Percentiles rank a stretch among this genome's conserved stretches.
Conservation (phyloP, 2,888 invertebrate species). For the Celastrina argiolus region DNA sequence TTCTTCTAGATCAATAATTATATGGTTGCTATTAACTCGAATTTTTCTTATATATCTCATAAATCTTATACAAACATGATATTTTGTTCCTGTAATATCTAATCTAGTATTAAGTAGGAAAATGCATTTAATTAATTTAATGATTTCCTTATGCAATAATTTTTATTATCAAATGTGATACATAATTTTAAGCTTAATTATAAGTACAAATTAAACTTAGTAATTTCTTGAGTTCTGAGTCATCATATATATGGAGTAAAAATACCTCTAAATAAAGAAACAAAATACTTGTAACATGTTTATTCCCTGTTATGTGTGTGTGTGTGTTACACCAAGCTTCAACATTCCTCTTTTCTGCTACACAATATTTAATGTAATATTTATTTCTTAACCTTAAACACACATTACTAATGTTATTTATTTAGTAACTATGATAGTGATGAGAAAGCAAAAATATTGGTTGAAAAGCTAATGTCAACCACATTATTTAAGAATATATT, state of each 20-base stretch:
- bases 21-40: too few species aligned
- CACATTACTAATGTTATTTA: background rate
- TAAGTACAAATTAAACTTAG: background rate
- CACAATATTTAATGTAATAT: background rate
- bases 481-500: too few species aligned
- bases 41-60: too few species aligned
- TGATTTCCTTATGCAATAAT: background rate
- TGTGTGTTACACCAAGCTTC: background rate
- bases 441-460: too few species aligned
- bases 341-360: background rate
- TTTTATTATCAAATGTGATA: conserved; percentile 2
- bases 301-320: background rate
- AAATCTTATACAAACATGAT: too few species aligned
- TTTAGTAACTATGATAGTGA: background rate
- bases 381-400: background rate
- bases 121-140: conserved; percentile 11
- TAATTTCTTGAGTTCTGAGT: background rate
- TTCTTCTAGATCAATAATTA: too few species aligned
- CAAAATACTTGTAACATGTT: conserved; percentile 6
- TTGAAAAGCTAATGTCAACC: too few species aligned
- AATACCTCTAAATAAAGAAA: background rate
- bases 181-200: background rate
- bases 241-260: background rate
- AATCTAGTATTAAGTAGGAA: background rate
- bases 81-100: background rate